These are phyloP conservation scores for Denticeps clupeoides DNA, from an alignment of 2,797 vertebrate species.

Conservation along the genomic window DNA sequence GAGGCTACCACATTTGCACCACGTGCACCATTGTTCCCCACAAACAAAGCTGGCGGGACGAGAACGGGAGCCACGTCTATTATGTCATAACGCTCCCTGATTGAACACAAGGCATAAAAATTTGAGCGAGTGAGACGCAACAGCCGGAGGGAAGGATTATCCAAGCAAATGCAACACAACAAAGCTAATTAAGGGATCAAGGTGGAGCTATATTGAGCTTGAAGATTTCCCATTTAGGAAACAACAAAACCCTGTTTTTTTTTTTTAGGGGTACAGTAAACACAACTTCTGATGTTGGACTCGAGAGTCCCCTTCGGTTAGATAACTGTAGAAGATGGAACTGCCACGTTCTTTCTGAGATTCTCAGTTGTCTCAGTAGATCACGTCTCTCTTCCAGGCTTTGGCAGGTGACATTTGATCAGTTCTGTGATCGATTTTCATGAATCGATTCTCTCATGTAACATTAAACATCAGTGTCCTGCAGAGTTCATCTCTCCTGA, in stretches of 20 bases:
- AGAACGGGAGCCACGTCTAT: neutral
- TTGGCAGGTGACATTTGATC: too few species aligned
- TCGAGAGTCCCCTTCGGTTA: too few species aligned
- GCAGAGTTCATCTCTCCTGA: too few species aligned
- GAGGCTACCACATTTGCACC: slow-evolving; percentile 5
- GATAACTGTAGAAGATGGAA: too few species aligned
- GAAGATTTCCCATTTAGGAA: neutral
- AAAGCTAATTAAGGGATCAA: neutral
- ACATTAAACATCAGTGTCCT: too few species aligned
- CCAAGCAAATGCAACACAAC: neutral
- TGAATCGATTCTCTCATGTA: too few species aligned
- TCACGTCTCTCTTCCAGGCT: too few species aligned
- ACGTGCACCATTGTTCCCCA: slow-evolving; percentile 8
- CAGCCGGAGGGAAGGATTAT: neutral
- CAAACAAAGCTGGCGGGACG: slow-evolving; percentile 4
- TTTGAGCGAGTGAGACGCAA: neutral
- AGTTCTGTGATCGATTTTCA: too few species aligned
- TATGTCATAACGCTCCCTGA: slow-evolving; percentile 13
- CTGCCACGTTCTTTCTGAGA: too few species aligned
- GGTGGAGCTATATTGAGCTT: neutral
- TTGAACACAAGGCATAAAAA: slow-evolving; percentile 12
- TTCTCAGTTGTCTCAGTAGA: too few species aligned
- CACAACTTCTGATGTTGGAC: too few species aligned
- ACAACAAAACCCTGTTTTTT: neutral
- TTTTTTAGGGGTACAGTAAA: too few species aligned